These are phyloP conservation scores for Amphimallon solstitiale DNA, from an alignment of 2,888 invertebrate species.

Conservation along the genomic window DNA sequence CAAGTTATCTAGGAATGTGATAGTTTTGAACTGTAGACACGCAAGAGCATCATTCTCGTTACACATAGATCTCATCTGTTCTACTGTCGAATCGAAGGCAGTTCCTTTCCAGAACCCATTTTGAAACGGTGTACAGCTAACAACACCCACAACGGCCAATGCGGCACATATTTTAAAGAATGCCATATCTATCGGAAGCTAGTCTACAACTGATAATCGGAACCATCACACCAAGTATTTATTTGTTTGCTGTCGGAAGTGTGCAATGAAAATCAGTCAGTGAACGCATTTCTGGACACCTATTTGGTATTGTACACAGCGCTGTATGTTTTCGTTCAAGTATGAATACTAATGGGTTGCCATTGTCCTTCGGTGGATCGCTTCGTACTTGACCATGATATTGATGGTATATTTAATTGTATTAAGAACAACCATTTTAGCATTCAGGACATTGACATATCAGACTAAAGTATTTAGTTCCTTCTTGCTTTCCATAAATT, in stretches of 20 bases:
- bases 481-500: slow-evolving; percentile 47
- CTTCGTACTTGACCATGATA: slow-evolving; percentile 30
- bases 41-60: slow-evolving; percentile 79
- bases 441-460: slow-evolving; percentile 48
- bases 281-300: slow-evolving; percentile 48
- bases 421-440: slow-evolving; percentile 47
- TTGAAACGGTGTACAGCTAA: slow-evolving; percentile 40
- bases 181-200: slow-evolving; percentile 46
- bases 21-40: slow-evolving; percentile 85
- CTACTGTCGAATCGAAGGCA: slow-evolving; percentile 77
- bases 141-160: slow-evolving; percentile 63
- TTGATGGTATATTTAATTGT: slow-evolving; percentile 18
- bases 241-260: slow-evolving; percentile 50
- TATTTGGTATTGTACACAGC: slow-evolving; percentile 47
- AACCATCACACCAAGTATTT: slow-evolving; percentile 51
- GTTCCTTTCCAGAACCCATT: slow-evolving; percentile 70
- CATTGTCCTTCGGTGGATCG: slow-evolving; percentile 21
- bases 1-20: slow-evolving; percentile 80
- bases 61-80: slow-evolving; percentile 81
- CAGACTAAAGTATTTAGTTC: slow-evolving; percentile 46
- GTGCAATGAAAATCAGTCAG: slow-evolving; percentile 43
- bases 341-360: slow-evolving; percentile 45
- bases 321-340: slow-evolving; percentile 33
- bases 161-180: slow-evolving; percentile 52
- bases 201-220: slow-evolving; percentile 45